These are phyloP conservation scores for Anguilla pacifica DNA, from an alignment of 2,797 vertebrate species.

Conservation along the genomic window DNA sequence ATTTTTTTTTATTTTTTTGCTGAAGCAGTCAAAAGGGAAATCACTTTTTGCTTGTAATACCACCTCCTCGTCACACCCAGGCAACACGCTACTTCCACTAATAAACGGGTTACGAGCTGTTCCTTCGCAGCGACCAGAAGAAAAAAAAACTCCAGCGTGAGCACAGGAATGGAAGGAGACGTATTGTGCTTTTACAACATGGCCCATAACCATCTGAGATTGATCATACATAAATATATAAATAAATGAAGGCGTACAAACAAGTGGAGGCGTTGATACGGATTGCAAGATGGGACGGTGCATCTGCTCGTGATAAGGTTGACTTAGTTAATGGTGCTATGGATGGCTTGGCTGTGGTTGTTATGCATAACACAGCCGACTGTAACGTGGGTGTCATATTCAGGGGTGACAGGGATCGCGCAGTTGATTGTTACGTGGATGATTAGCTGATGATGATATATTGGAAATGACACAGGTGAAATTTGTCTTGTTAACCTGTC, in stretches of 20 bases:
- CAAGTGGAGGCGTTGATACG: neutral
- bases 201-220: neutral
- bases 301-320: no score
- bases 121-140: neutral
- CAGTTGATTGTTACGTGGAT: neutral
- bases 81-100: neutral
- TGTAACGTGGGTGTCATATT: neutral
- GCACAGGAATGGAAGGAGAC: neutral
- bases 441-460: neutral
- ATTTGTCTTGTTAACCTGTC: neutral
- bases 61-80: neutral
- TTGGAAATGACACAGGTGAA: neutral
- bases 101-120: neutral
- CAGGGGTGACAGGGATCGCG: neutral
- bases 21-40: slow-evolving; percentile 44
- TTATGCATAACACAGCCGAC: neutral
- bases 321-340: neutral
- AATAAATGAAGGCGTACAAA: neutral
- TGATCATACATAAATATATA: neutral
- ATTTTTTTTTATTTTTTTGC: slow-evolving; percentile 10
- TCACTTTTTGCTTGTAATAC: slow-evolving; percentile 20
- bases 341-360: neutral
- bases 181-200: neutral
- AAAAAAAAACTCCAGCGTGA: neutral
- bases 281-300: neutral